Evolutionary conservation across 2,797 vertebrate species (phyloP).

Genomic region (Perodicticus potto): DNA sequence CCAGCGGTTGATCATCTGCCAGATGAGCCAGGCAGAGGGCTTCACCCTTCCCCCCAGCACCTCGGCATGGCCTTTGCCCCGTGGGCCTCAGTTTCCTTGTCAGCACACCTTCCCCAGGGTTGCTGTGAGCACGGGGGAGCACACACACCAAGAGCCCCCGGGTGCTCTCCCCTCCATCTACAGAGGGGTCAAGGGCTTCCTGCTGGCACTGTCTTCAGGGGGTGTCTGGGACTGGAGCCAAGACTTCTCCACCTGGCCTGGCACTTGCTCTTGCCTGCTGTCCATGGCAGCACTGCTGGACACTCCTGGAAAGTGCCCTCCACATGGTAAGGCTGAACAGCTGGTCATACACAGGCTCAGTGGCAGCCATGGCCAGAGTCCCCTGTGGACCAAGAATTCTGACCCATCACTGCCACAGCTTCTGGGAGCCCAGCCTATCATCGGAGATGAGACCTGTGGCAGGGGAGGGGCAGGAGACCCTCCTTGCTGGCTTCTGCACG

Average conservation of each 20-base stretch:
- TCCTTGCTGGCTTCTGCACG: neutral
- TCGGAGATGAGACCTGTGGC: neutral
- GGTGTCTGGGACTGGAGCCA: neutral
- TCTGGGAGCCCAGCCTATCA: neutral
- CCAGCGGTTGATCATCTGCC: neutral
- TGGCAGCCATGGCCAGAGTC: neutral
- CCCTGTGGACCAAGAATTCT: neutral
- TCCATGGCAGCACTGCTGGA: rapidly evolving
- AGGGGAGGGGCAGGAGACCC: neutral
- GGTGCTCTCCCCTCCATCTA: rapidly evolving
- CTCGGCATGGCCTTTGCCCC: rapidly evolving
- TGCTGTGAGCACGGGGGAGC: rapidly evolving
- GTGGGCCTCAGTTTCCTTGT: neutral
- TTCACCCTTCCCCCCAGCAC: rapidly evolving
- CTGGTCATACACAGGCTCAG: rapidly evolving
- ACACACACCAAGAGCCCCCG: neutral
- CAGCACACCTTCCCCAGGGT: rapidly evolving
- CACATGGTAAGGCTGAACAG: neutral
- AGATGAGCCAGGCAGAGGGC: rapidly evolving
- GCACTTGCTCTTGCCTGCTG: neutral
- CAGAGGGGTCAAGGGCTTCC: neutral
- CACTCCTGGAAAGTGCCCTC: neutral
- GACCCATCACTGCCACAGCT: neutral
- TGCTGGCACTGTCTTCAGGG: neutral
- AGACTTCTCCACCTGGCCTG: rapidly evolving